Evolutionary conservation across 2,888 invertebrate genomes (phyloP), one percentile per base, ranked within the genome.

Genomic region (Cepaea hortensis): DNA sequence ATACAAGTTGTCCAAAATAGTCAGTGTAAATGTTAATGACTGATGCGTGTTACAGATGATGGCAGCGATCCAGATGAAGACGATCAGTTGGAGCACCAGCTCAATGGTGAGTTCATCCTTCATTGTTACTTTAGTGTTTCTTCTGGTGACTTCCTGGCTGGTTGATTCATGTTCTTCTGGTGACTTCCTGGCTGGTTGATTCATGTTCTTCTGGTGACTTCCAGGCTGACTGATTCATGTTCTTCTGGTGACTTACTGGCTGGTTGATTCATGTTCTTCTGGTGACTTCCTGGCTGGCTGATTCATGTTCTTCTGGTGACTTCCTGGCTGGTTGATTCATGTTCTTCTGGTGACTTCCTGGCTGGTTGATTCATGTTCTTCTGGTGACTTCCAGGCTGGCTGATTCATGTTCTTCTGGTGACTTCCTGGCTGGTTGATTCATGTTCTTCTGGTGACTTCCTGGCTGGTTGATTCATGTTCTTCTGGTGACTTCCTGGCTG

Each of bases 11-110:
- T 35, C 35, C 35, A 35, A 35, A 35, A 35, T 35, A 35, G 35
- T 35, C 35, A 35, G 35, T 35, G 35, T 35, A 35, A 35, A 35
- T 55, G 55, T 55, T 55, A 1, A 13, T 86, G 18, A 13, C n/a
- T 79, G n/a, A 5, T 85, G 84, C 82, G 70, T 73, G 85, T 89
- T 90, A 75, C 91, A 93, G 93, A 93, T 87, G 90, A 91, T 73
- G 92, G 92, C 89, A 90, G 89, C 48, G 92, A 92, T 91, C 92
- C 92, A 50, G 92, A 92, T 85, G 92, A 93, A 48, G 92, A 92
- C 76, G 85, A 87, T n/a, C 76, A 65, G 35, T 61, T 88, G 9
- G 76, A 87, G 48, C 65, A 35, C 23, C 84, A 86, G 82, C 76
- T 88, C 20, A 81, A 65, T 79, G 87, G 87, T 88, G 62, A 81